phyloP scores from a whole-genome alignment of 1,140 invertebrate genomes.

The Euwallacea similis region DNA sequence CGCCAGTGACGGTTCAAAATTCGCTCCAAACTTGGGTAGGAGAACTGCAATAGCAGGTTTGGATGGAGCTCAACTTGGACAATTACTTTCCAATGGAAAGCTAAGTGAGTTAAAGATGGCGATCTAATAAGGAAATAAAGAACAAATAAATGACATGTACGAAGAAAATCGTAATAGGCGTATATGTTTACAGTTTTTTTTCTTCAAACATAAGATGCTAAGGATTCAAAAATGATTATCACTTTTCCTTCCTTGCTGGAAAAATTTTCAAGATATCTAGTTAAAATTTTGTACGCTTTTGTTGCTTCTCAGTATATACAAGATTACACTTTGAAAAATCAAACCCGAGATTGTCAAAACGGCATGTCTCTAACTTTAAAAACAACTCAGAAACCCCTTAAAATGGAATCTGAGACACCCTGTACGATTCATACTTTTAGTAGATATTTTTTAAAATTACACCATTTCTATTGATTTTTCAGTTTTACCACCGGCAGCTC shows the following conservation, averaged over 20 bases:
- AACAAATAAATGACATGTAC: background rate
- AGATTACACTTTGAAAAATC: too few species aligned
- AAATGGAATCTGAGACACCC: too few species aligned
- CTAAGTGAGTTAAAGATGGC: slow-evolving; percentile 23
- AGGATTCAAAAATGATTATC: too few species aligned
- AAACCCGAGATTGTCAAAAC: background rate
- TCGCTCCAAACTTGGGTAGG: slow-evolving; percentile 60
- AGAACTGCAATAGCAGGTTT: slow-evolving; percentile 60
- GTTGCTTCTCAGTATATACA: too few species aligned
- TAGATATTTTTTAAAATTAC: background rate
- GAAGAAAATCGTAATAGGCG: too few species aligned
- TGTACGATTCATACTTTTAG: background rate
- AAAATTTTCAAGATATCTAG: too few species aligned
- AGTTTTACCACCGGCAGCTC: slow-evolving; percentile 44
- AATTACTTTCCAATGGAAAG: slow-evolving; percentile 58
- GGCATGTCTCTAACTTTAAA: background rate
- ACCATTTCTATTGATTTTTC: background rate
- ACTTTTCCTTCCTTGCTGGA: too few species aligned
- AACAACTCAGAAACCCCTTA: background rate
- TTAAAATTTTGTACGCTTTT: too few species aligned
- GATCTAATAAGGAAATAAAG: background rate
- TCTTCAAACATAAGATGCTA: too few species aligned
- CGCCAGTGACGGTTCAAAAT: slow-evolving; percentile 54
- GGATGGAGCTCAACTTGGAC: slow-evolving; percentile 58
- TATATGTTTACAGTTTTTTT: too few species aligned